Conservation (phyloP, 1,140 invertebrate genomes). For the Caenorhabditis remanei region DNA sequence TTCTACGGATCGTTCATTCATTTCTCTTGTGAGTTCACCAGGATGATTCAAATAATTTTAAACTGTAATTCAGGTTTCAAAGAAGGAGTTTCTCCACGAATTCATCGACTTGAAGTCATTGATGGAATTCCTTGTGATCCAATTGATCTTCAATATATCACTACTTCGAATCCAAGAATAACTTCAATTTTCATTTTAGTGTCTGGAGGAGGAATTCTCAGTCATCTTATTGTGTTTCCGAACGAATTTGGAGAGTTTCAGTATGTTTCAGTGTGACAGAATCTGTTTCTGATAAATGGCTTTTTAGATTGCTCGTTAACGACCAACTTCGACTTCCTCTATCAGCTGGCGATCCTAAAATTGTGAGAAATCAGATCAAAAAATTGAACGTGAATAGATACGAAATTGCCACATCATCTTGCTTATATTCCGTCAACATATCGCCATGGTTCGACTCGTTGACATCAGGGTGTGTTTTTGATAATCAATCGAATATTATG, state of each 20-base stretch:
- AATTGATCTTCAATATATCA: constrained; percentile 11
- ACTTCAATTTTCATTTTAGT: constrained; percentile 28
- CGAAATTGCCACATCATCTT: constrained; percentile 4
- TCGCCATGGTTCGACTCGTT: background rate
- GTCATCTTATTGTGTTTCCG: constrained; percentile 40
- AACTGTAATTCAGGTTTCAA: background rate
- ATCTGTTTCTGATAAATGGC: background rate
- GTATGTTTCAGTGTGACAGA: background rate
- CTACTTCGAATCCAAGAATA: constrained; percentile 27
- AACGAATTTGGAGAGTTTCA: constrained; percentile 41
- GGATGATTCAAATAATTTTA: background rate
- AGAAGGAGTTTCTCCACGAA: background rate
- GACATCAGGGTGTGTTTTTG: background rate
- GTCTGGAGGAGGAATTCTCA: constrained; percentile 25
- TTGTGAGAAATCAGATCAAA: background rate
- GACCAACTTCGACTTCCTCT: constrained; percentile 14
- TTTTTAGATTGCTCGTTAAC: background rate
- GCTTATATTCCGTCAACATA: background rate
- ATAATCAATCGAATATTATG: background rate
- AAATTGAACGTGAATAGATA: constrained; percentile 3
- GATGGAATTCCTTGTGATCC: constrained; percentile 41
- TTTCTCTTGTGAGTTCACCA: background rate
- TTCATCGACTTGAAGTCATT: constrained; percentile 1
- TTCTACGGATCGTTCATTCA: constrained; percentile 29
- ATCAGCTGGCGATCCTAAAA: background rate